phyloP scores from a whole-genome alignment of 2,113 vertebrate genomes.

The Aleadryas rufinucha region DNA sequence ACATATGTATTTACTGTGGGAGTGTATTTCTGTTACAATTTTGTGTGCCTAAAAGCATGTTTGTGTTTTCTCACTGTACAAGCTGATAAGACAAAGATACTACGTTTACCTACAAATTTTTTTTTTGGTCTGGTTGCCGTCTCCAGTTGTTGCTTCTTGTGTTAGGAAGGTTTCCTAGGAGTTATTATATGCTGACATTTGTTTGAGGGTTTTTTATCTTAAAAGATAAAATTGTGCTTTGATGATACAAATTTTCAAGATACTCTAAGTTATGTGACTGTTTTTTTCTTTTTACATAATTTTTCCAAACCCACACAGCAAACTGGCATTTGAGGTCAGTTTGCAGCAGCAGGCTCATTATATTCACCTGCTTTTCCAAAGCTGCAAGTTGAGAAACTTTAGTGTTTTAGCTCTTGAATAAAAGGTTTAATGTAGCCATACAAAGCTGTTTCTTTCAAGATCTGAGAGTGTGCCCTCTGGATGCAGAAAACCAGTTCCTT shows the following conservation, averaged over 20 bases:
- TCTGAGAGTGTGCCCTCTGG: background rate
- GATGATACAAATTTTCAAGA: background rate
- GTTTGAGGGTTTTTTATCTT: background rate
- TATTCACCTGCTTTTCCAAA: background rate
- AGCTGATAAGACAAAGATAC: background rate
- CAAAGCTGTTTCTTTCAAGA: background rate
- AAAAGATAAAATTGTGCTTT: background rate
- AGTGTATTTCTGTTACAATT: background rate
- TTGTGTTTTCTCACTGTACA: background rate
- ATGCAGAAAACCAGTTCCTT: background rate
- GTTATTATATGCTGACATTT: background rate
- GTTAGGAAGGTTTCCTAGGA: background rate
- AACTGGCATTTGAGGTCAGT: background rate
- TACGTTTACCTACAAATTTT: rapidly evolving
- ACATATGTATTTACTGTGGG: background rate
- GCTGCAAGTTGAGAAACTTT: background rate
- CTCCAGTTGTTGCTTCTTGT: background rate
- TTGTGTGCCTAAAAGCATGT: background rate
- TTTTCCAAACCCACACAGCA: background rate
- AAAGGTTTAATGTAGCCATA: background rate
- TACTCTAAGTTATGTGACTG: background rate
- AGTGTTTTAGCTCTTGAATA: background rate
- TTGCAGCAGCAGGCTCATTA: background rate
- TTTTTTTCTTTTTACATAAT: background rate
- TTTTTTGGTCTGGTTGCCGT: background rate